Evolutionary conservation across 2,888 invertebrate species (phyloP).

Genomic region (Scaptomyza parva): DNA sequence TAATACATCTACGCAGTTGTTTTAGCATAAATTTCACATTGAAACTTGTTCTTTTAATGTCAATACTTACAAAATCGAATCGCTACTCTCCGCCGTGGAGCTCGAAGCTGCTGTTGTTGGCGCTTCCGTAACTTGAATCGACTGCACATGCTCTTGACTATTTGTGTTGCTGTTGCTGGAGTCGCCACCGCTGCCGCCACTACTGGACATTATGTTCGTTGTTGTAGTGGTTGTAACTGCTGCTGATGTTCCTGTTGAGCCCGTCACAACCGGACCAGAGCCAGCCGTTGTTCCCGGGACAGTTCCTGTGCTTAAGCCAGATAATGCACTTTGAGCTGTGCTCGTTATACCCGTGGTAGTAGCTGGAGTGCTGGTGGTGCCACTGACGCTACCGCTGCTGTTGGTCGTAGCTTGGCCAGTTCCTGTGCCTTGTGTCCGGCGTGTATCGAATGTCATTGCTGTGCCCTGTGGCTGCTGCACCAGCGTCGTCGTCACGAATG

Average conservation of each 20-base stretch:
- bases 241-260: slow-evolving; percentile 36
- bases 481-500: slow-evolving; percentile 32
- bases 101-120: slow-evolving; percentile 42
- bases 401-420: slow-evolving; percentile 60
- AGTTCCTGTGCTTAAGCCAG: slow-evolving; percentile 40
- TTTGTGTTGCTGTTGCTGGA: slow-evolving; percentile 47
- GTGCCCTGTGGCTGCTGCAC: slow-evolving; percentile 51
- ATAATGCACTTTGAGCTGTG: slow-evolving; percentile 56
- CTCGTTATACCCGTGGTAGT: slow-evolving; percentile 60
- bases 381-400: slow-evolving; percentile 46
- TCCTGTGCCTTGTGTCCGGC: slow-evolving; percentile 73
- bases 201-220: slow-evolving; percentile 61
- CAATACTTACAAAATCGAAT: slow-evolving; percentile 61
- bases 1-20: slow-evolving; percentile 7
- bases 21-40: background rate
- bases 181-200: slow-evolving; percentile 47
- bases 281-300: slow-evolving; percentile 21
- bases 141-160: slow-evolving; percentile 39
- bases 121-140: slow-evolving; percentile 26
- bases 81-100: slow-evolving; percentile 63
- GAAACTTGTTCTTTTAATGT: too few relatives aligned
- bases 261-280: slow-evolving; percentile 42
- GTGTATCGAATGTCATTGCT: slow-evolving; percentile 84
- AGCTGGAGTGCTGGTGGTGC: slow-evolving; percentile 42
- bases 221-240: slow-evolving; percentile 36